phyloP scores from a whole-genome alignment of 2,797 vertebrate genomes.

The Sphenodon punctatus region DNA sequence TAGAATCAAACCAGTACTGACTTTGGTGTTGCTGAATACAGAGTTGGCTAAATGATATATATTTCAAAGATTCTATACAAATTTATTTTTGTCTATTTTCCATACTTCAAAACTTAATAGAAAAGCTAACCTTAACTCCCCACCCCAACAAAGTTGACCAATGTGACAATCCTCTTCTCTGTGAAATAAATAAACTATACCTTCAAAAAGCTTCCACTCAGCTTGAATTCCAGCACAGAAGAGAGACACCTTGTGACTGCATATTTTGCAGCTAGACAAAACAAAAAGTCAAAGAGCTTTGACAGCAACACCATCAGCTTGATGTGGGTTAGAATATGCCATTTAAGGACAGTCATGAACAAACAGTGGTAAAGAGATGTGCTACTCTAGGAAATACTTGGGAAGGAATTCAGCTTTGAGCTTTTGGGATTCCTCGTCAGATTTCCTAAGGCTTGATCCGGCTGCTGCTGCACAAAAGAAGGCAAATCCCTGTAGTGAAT shows the following conservation, averaged over 20 bases:
- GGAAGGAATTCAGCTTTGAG: too few species aligned
- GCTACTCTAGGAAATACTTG: background rate
- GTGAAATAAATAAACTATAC: too few species aligned
- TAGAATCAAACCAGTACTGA: background rate
- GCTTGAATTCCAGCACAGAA: background rate
- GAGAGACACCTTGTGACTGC: background rate
- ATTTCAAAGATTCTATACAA: too few species aligned
- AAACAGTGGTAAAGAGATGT: background rate
- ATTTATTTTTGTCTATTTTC: too few species aligned
- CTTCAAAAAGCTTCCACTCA: background rate
- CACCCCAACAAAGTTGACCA: background rate
- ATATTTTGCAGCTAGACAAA: background rate
- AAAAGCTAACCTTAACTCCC: background rate
- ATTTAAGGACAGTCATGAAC: too few species aligned
- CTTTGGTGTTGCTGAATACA: background rate
- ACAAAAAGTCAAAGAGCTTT: too few species aligned
- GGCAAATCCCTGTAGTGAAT: too few species aligned
- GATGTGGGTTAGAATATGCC: fast-evolving
- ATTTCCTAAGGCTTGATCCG: too few species aligned
- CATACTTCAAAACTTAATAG: too few species aligned
- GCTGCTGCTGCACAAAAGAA: too few species aligned
- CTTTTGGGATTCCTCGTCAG: too few species aligned
- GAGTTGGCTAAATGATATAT: background rate
- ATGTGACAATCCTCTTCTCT: too few species aligned
- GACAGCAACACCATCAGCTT: background rate